Percentiles rank a stretch among this genome's conserved stretches.
Conservation (phyloP, 2,797 vertebrate species). For the Vespertilio murinus region DNA sequence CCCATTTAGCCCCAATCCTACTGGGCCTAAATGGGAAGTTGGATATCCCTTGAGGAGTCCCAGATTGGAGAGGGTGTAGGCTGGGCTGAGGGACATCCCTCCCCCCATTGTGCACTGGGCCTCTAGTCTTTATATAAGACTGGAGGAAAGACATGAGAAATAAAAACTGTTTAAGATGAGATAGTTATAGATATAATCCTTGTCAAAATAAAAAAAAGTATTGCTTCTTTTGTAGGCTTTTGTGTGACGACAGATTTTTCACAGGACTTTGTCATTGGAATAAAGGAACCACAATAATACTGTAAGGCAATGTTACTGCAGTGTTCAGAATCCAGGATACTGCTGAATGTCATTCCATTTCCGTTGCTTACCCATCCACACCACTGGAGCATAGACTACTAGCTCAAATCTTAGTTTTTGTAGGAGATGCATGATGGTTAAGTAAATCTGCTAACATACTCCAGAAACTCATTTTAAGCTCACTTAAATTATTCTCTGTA, state of each 20-base stretch:
- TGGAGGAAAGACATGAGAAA: neutral
- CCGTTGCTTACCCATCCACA: neutral
- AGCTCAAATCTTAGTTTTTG: neutral
- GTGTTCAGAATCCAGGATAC: neutral
- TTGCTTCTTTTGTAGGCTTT: neutral
- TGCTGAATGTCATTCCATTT: neutral
- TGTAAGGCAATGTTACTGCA: neutral
- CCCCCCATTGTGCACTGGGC: too few relatives aligned
- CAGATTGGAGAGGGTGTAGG: too few relatives aligned
- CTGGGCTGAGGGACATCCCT: too few relatives aligned
- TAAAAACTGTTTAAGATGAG: neutral
- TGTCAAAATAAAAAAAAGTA: neutral
- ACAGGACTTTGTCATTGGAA: neutral
- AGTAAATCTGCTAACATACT: neutral
- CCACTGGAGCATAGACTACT: neutral
- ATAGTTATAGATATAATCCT: neutral
- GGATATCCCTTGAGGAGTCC: too few relatives aligned
- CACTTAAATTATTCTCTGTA: neutral
- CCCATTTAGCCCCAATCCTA: too few relatives aligned
- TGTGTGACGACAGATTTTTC: neutral
- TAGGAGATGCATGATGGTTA: neutral
- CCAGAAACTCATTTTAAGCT: neutral
- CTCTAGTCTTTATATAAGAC: neutral
- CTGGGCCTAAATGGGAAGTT: too few relatives aligned
- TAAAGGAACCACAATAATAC: neutral